These are phyloP conservation scores for Papilio dardanus DNA, from an alignment of 1,140 invertebrate species.

Conservation along the genomic window DNA sequence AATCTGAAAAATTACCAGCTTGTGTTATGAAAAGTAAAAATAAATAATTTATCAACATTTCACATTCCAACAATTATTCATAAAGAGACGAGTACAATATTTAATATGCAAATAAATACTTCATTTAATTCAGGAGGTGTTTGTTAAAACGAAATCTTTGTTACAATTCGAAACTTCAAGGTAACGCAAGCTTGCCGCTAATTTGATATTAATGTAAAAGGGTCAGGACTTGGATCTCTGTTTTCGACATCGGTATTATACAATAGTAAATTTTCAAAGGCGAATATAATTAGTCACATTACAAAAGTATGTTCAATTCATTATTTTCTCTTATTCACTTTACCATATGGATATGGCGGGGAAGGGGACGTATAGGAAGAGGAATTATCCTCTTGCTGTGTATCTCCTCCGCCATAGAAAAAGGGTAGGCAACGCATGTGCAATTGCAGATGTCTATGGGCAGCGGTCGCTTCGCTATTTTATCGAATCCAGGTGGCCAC, in stretches of 20 bases:
- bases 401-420: too few relatives aligned
- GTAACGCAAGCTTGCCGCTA: constrained; percentile 22
- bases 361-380: too few relatives aligned
- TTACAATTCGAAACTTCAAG: constrained; percentile 27
- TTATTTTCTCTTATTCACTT: neutral
- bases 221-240: constrained; percentile 13
- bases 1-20: constrained; percentile 10
- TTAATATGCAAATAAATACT: constrained; percentile 34
- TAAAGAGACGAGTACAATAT: constrained; percentile 26
- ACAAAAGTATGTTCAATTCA: neutral
- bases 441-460: too few relatives aligned
- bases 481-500: too few relatives aligned
- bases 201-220: constrained; percentile 29
- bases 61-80: neutral
- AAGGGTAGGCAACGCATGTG: too few relatives aligned
- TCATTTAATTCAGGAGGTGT: neutral
- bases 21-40: neutral
- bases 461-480: too few relatives aligned
- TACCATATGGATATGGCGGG: too few relatives aligned
- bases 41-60: neutral
- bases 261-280: neutral
- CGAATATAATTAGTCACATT: constrained; percentile 2
- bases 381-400: too few relatives aligned
- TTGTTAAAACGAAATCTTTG: constrained; percentile 18
- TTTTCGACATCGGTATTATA: constrained; percentile 6